Evolutionary conservation across 2,797 vertebrate genomes (phyloP).

Genomic region (Otus scops): DNA sequence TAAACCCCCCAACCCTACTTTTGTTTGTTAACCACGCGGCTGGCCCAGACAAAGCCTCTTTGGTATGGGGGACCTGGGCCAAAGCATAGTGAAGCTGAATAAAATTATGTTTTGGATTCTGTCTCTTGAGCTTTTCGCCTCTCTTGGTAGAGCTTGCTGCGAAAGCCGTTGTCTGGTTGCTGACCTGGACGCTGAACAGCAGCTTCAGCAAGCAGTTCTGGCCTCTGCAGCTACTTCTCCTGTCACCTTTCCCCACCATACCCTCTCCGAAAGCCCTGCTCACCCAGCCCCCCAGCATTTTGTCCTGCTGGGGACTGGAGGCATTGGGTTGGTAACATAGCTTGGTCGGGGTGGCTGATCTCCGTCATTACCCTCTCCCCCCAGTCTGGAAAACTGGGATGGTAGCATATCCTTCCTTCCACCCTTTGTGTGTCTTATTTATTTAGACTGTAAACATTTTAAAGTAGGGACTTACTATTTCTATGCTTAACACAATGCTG

Average conservation of each 20-base stretch:
- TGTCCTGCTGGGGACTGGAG: neutral
- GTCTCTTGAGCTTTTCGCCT: neutral
- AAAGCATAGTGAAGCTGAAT: neutral
- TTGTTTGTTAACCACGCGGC: neutral
- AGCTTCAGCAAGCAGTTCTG: neutral
- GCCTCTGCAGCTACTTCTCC: neutral
- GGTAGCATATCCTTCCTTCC: conserved; percentile 41
- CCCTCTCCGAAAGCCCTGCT: neutral
- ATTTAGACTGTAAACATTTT: conserved; percentile 16
- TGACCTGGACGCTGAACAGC: neutral
- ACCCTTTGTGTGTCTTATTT: conserved; percentile 47
- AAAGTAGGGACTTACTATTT: neutral
- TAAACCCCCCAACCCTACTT: conserved; percentile 28
- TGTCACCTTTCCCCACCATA: neutral
- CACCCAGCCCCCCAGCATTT: fast-evolving
- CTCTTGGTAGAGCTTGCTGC: neutral
- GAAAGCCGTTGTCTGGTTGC: neutral
- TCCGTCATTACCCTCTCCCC: neutral
- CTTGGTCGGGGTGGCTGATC: neutral
- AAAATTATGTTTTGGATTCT: neutral
- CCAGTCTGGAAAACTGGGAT: neutral
- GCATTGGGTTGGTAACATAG: neutral
- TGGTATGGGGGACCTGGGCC: neutral
- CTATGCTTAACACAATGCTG: neutral
- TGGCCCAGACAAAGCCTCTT: neutral